phyloP scores from a whole-genome alignment of 2,888 invertebrate genomes.

The Quadroppia sp. region DNA sequence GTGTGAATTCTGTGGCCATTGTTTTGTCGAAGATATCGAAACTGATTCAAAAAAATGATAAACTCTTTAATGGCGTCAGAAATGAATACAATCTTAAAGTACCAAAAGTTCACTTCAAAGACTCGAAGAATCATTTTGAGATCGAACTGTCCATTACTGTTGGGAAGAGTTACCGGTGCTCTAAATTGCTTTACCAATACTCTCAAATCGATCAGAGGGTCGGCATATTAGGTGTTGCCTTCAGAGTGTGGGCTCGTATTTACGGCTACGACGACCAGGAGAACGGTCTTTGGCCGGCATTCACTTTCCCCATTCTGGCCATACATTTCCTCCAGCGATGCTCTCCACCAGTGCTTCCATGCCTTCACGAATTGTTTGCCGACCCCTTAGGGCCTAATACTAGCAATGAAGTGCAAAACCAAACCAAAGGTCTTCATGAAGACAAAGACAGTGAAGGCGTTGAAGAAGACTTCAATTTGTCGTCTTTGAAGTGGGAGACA shows the following conservation, averaged over 20 bases:
- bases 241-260: conserved; percentile 54
- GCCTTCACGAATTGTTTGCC: conserved; percentile 54
- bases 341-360: conserved; percentile 53
- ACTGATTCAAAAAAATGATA: conserved; percentile 33
- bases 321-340: conserved; percentile 57
- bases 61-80: conserved; percentile 39
- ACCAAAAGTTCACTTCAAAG: conserved; percentile 43
- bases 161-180: conserved; percentile 28
- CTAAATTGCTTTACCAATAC: conserved; percentile 49
- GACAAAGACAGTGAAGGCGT: conserved; percentile 4
- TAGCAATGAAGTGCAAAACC: not conserved
- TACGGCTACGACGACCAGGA: conserved; percentile 31
- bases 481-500: conserved; percentile 49
- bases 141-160: conserved; percentile 17
- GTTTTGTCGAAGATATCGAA: conserved; percentile 42
- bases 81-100: conserved; percentile 44
- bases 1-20: conserved; percentile 22
- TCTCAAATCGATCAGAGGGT: conserved; percentile 51
- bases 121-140: conserved; percentile 4
- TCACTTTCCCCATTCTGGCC: conserved; percentile 53
- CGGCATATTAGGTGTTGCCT: conserved; percentile 50
- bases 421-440: not conserved
- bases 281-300: conserved; percentile 51
- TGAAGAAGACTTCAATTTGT: conserved; percentile 40
- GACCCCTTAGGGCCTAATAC: not conserved